Conservation (phyloP, 2,888 invertebrate species). For the Salpingus planirostris region DNA sequence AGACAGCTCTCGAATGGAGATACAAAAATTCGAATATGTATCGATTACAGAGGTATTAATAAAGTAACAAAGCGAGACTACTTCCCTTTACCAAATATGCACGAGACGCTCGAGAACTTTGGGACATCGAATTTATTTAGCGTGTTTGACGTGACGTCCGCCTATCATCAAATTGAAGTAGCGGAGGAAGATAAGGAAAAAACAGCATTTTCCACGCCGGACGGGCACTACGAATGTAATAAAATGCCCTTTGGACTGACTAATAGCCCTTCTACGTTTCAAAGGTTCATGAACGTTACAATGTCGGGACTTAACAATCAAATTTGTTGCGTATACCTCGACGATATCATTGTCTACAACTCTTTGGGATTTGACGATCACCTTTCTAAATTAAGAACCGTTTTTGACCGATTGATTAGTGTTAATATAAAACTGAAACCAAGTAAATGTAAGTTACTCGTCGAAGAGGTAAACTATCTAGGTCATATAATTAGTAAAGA, state of each 20-base stretch:
- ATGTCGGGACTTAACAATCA: slow-evolving; percentile 16
- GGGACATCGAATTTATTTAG: no score
- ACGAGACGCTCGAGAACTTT: no score
- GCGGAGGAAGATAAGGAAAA: no score
- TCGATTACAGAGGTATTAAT: no score
- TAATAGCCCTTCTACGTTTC: slow-evolving; percentile 21
- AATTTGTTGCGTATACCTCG: slow-evolving; percentile 16
- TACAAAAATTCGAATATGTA: no score
- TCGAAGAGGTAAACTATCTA: slow-evolving; percentile 13
- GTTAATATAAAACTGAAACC: slow-evolving; percentile 17
- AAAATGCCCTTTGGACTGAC: slow-evolving; percentile 23
- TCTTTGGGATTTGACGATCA: slow-evolving; percentile 5
- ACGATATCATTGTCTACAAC: slow-evolving; percentile 5
- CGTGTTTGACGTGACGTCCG: no score
- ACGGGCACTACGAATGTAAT: slow-evolving; percentile 12
- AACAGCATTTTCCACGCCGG: background rate
- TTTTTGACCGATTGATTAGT: slow-evolving; percentile 13
- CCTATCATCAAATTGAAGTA: no score
- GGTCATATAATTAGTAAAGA: slow-evolving; percentile 11
- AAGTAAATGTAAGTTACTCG: slow-evolving; percentile 15
- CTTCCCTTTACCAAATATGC: no score
- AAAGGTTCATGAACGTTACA: slow-evolving; percentile 19
- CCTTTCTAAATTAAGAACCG: background rate
- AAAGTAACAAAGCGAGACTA: no score
- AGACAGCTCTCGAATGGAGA: no score